Conservation (phyloP, 92 coral and sea anemone species). For the Siderastrea radians region DNA sequence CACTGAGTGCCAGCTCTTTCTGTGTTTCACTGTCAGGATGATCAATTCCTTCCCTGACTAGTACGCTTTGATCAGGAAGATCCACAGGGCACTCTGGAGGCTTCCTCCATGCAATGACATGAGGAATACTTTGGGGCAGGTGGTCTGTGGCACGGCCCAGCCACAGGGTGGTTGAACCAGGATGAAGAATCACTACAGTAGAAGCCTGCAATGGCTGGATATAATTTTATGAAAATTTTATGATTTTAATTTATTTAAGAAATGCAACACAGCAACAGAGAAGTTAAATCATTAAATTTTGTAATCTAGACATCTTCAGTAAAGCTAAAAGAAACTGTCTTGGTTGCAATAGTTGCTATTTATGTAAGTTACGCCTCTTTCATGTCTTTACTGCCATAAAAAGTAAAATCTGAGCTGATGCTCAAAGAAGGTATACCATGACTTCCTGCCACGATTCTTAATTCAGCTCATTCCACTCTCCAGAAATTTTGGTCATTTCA, state of each 20-base stretch:
- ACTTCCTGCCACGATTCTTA: too few species aligned
- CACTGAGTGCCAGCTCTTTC: constrained; percentile 93
- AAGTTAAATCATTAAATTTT: too few species aligned
- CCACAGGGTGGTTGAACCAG: constrained; percentile 98
- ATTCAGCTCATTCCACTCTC: too few species aligned
- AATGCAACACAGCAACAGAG: too few species aligned
- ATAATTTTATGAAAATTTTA: neutral
- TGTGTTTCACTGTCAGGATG: constrained; percentile 96
- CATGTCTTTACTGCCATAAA: too few species aligned
- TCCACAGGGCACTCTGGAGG: constrained; percentile 66
- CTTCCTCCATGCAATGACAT: constrained; percentile 90
- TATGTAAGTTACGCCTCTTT: too few species aligned
- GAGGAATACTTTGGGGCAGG: constrained; percentile 95
- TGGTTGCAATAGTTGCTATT: too few species aligned
- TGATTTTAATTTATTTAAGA: neutral
- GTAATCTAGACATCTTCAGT: too few species aligned
- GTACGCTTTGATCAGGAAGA: constrained; percentile 64
- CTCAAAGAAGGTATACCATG: too few species aligned
- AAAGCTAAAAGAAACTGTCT: too few species aligned
- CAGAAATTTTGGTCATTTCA: too few species aligned
- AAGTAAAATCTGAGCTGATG: too few species aligned
- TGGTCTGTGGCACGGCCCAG: constrained; percentile 99
- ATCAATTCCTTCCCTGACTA: constrained; percentile 89
- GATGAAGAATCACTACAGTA: constrained; percentile 93
- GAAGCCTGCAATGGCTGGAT: constrained; percentile 85